phyloP scores from a whole-genome alignment of 1,140 invertebrate species.

The Drosophila suzukii region DNA sequence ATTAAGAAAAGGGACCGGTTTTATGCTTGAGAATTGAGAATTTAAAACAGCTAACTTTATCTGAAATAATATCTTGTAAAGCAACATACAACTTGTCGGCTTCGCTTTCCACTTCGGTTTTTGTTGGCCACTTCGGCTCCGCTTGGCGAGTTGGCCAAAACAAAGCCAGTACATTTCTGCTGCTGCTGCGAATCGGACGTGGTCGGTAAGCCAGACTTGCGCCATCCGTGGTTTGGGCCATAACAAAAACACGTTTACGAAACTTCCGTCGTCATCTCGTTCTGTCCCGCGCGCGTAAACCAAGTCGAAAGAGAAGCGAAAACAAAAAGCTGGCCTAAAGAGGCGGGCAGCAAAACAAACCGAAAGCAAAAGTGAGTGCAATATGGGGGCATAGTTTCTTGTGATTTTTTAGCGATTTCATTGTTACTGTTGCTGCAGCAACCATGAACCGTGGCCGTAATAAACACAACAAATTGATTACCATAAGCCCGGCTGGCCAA shows the following conservation, averaged over 20 bases:
- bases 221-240: slow-evolving; percentile 1
- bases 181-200: slow-evolving; percentile 51
- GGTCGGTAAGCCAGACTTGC: slow-evolving; percentile 7
- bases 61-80: neutral
- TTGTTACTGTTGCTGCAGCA: slow-evolving; percentile 36
- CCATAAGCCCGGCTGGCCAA: slow-evolving; percentile 35
- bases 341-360: slow-evolving; percentile 19
- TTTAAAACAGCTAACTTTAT: no score
- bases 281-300: slow-evolving; percentile 59
- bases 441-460: slow-evolving; percentile 49
- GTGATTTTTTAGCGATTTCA: slow-evolving; percentile 1
- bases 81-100: slow-evolving; percentile 22
- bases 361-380: slow-evolving; percentile 68
- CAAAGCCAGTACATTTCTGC: slow-evolving; percentile 61
- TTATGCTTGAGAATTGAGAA: no score
- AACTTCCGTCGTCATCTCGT: slow-evolving; percentile 62
- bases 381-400: slow-evolving; percentile 19
- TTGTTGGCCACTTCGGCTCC: slow-evolving; percentile 21
- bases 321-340: neutral
- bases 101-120: slow-evolving; percentile 25
- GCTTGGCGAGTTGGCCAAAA: slow-evolving; percentile 50
- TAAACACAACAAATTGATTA: slow-evolving; percentile 71
- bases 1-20: neutral
- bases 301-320: slow-evolving; percentile 37
- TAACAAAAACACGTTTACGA: slow-evolving; percentile 66